A percentile compares a stretch with the other conserved stretches of the same genome.
Evolutionary conservation across 2,888 invertebrate species (phyloP).

Genomic region (Glaucopsyche alexis): DNA sequence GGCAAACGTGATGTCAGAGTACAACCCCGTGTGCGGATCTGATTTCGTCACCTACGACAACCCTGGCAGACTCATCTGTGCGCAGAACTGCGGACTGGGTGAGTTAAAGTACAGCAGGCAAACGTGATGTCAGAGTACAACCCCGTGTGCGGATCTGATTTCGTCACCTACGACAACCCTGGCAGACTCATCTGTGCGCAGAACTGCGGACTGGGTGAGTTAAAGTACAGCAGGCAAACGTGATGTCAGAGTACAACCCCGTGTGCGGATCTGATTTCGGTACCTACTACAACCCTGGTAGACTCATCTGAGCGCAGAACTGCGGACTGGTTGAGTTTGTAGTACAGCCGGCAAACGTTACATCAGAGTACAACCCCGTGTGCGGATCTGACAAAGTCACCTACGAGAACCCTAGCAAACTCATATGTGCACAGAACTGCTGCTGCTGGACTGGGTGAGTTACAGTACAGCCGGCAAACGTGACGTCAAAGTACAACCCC

Average conservation of each 20-base stretch:
- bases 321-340: slow-evolving; percentile 66
- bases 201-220: slow-evolving; percentile 66
- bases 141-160: slow-evolving; percentile 67
- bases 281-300: slow-evolving; percentile 62
- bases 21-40: slow-evolving; percentile 70
- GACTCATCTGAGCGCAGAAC: slow-evolving; percentile 58
- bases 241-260: slow-evolving; percentile 65
- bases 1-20: slow-evolving; percentile 51
- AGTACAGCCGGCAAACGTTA: slow-evolving; percentile 38
- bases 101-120: slow-evolving; percentile 40
- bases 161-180: slow-evolving; percentile 61
- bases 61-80: slow-evolving; percentile 60
- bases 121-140: slow-evolving; percentile 59
- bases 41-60: slow-evolving; percentile 63
- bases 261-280: slow-evolving; percentile 63
- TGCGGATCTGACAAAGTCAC: slow-evolving; percentile 64
- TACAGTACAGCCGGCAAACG: too few species aligned
- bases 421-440: slow-evolving; percentile 63
- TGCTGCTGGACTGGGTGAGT: too few species aligned
- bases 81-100: slow-evolving; percentile 65
- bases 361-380: slow-evolving; percentile 67
- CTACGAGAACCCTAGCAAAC: slow-evolving; percentile 59
- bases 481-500: slow-evolving; percentile 65
- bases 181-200: slow-evolving; percentile 61
- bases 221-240: slow-evolving; percentile 18